Evolutionary conservation across 2,797 vertebrate species (phyloP), one percentile per base, ranked within the genome.

Genomic region (Mycteria americana): DNA sequence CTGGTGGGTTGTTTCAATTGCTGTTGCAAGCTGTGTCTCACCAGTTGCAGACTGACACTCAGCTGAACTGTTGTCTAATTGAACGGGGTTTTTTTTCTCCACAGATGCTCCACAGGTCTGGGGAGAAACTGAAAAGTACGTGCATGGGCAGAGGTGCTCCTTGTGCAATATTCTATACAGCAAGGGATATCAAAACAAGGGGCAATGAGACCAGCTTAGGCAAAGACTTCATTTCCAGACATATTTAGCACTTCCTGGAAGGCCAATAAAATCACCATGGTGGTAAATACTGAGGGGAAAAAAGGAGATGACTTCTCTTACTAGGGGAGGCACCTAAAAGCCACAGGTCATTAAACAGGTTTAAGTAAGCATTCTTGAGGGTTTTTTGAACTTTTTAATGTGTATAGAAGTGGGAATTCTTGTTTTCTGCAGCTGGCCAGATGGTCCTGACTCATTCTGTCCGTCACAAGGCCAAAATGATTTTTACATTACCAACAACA

Each of bases 371-470:
- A 72, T 91, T 95, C 60, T 39, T 95, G 91, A 93, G 75, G 72
- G 57, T 57, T 83, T 88, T 93, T 62, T 83, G 6, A 92, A 89
- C 35, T 64, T 82, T 53, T 76, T 18, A 31, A 62, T 59, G n/a
- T 39, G 39, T 75, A 92, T 3, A 86, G 54, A 86, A 95, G 63
- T 69, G 67, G 90, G 50, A 97, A 91, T 77, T 74, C 37, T 83
- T 85, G 59, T 76, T 54, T 89, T 89, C 51, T 85, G 59, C 53
- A 85, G 45, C 19, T 68, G 72, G 57, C 53, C 94, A 97, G 89
- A 94, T 94, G 93, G 75, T 78, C 50, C 43, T 96, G 95, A 96
- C 85, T 95, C 93, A 97, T 83, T 68, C 54, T 56, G 28, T 83
- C 92, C 90, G 81, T 74, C 78, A 85, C 35, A 56, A 80, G 48